Evolutionary conservation across 2,888 invertebrate species (phyloP).

Genomic region (Lumbricus terrestris): DNA sequence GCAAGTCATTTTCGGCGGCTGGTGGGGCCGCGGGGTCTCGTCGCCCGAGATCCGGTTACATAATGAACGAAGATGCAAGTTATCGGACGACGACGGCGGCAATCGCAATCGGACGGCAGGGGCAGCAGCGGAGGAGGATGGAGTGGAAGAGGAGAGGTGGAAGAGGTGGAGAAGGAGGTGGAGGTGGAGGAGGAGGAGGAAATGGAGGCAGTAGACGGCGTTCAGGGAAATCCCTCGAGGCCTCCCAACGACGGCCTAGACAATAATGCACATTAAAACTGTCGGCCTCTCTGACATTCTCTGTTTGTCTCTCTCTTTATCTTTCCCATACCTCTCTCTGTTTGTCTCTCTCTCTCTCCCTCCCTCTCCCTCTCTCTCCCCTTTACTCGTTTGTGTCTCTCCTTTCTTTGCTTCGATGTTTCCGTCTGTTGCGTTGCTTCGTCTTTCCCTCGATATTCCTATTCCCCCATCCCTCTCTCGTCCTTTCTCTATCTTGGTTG

Average conservation of each 20-base stretch:
- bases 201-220: neutral
- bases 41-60: constrained; percentile 3
- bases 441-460: neutral
- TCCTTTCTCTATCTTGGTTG: neutral
- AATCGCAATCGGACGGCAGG: neutral
- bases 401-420: neutral
- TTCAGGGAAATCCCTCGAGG: neutral
- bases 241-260: neutral
- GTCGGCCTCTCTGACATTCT: neutral
- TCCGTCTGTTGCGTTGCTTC: neutral
- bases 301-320: too few species aligned
- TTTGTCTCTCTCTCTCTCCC: neutral
- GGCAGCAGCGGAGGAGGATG: too few species aligned
- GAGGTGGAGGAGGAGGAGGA: too few species aligned
- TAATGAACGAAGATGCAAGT: neutral
- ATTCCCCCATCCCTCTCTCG: neutral
- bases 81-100: neutral
- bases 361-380: neutral
- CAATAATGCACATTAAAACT: neutral
- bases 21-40: neutral
- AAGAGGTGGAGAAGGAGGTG: too few species aligned
- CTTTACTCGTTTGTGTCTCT: neutral
- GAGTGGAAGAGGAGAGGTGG: too few species aligned
- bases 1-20: neutral
- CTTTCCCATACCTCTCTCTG: too few species aligned